Conservation (phyloP, 2,888 invertebrate species). For the Tachina grossa region DNA sequence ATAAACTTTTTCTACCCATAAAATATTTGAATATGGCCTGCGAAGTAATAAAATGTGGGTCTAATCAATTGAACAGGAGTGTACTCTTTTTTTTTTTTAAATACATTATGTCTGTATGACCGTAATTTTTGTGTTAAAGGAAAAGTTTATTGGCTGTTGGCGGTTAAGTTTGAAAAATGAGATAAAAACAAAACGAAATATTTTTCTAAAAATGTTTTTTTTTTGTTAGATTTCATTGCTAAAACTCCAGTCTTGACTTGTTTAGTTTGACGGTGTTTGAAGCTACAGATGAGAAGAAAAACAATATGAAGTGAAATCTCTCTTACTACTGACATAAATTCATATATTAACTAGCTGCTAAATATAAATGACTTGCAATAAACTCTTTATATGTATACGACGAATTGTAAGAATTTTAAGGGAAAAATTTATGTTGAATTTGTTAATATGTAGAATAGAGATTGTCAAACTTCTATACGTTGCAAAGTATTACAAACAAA, state of each 20-base stretch:
- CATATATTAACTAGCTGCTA: neutral
- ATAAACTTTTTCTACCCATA: no score
- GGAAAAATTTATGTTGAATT: no score
- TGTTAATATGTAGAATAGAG: no score
- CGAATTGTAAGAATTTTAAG: no score
- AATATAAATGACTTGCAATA: neutral
- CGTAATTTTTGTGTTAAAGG: slow-evolving; percentile 53
- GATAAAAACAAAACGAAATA: slow-evolving; percentile 11
- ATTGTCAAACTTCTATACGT: no score
- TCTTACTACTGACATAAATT: slow-evolving; percentile 54
- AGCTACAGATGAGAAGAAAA: neutral
- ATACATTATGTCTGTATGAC: slow-evolving; percentile 53
- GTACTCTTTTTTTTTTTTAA: no score
- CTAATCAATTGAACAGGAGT: no score
- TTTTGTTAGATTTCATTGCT: slow-evolving; percentile 52
- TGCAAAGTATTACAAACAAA: no score
- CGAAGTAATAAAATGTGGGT: no score
- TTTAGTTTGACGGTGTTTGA: neutral
- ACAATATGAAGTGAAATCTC: slow-evolving; percentile 16
- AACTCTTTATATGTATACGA: slow-evolving; percentile 3
- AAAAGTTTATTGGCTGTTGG: slow-evolving; percentile 59
- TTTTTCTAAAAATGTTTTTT: slow-evolving; percentile 23
- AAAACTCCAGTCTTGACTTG: slow-evolving; percentile 46
- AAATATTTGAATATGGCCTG: no score
- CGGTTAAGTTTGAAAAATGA: slow-evolving; percentile 39